Conservation (phyloP, 1,140 invertebrate species). For the Meloidogyne floridensis region DNA sequence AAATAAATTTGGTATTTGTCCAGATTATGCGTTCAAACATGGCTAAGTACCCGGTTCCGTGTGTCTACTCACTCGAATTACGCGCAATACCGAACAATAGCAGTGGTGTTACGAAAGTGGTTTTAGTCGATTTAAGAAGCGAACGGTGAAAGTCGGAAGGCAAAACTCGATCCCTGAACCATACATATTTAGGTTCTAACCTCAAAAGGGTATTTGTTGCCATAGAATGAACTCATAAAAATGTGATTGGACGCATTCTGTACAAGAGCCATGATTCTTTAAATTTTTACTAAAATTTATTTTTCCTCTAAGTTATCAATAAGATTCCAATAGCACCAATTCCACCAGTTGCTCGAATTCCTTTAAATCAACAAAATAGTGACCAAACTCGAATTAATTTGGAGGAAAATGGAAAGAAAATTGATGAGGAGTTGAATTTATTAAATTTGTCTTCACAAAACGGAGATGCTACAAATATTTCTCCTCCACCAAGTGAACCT, state of each 20-base stretch:
- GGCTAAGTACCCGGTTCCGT: too few relatives aligned
- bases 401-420: neutral
- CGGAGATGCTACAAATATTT: neutral
- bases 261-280: neutral
- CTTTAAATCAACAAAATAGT: neutral
- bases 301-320: neutral
- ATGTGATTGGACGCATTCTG: too few relatives aligned
- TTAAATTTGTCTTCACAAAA: neutral
- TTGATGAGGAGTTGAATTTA: neutral
- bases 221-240: too few relatives aligned
- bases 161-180: too few relatives aligned
- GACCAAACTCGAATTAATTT: constrained; percentile 2
- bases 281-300: neutral
- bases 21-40: neutral
- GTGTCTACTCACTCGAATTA: too few relatives aligned
- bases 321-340: constrained; percentile 31
- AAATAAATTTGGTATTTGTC: neutral
- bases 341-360: constrained; percentile 27
- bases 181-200: too few relatives aligned
- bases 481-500: neutral
- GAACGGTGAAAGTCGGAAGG: too few relatives aligned
- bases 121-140: too few relatives aligned
- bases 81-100: too few relatives aligned
- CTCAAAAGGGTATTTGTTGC: neutral
- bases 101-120: too few relatives aligned